Conservation (phyloP, 2,113 vertebrate genomes). For the Hystrix cristata region DNA sequence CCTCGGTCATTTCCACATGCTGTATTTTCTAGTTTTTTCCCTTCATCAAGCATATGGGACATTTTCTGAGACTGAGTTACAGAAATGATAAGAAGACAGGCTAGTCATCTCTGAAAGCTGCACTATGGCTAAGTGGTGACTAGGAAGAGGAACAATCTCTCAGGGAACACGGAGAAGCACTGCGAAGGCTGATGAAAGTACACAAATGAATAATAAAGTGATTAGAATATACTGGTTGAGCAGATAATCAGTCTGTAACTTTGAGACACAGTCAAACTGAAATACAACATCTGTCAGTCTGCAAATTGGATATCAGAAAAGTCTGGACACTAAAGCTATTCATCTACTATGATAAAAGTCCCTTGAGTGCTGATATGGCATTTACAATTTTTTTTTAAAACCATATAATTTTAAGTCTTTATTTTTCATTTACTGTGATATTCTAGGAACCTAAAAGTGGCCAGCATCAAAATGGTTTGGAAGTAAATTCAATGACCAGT, state of each 20-base stretch:
- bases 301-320: not conserved
- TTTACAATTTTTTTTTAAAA: not conserved
- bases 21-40: not conserved
- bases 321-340: not conserved
- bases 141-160: not conserved
- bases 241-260: not conserved
- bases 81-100: not conserved
- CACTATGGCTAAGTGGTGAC: not conserved
- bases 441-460: not conserved
- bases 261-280: not conserved
- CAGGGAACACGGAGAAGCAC: not conserved
- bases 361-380: not conserved
- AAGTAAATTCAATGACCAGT: not conserved
- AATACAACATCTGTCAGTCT: not conserved
- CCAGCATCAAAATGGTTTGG: not conserved
- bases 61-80: not conserved
- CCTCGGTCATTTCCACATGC: not conserved
- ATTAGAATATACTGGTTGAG: not conserved
- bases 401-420: not conserved
- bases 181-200: not conserved
- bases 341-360: not conserved
- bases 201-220: not conserved
- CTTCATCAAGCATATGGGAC: not conserved
- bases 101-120: not conserved
- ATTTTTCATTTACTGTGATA: slow-evolving; percentile 22